Base-by-base conservation (phyloP, 2,113 vertebrate species). In the Toxostoma redivivum region DNA sequence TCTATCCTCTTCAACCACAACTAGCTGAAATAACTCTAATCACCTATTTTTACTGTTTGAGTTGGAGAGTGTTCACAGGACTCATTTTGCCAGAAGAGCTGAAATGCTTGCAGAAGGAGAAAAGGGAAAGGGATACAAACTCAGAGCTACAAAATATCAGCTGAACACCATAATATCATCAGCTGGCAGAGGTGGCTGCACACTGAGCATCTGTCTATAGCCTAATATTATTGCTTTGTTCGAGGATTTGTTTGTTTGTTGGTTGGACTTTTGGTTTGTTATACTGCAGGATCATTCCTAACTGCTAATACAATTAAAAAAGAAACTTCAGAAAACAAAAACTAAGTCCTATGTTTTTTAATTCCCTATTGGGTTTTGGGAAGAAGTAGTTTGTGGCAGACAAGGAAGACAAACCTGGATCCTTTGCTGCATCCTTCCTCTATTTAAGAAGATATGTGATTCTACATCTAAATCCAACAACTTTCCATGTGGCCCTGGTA, bases 21-120 rank as follows among this genome's bases (percentile, higher is more conserved):
- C 54, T 22, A 93, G 35, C 54, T 70, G 88, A 92, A 94, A 77
- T 60, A 92, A 42, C 74, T 92, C 81, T 73, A 86, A 95, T 90
- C 54, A 77, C 82, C 66, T 94, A 61, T 81, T 94, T 96, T 88
- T 88, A 78, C 79, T 58, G 58, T 50, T 93, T 71, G 53, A 71
- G 47, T 71, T 74, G 64, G 30, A 27, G 37, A 87, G n/a, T 4
- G 28, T 76, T 90, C 76, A 50, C 40, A 56, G 51, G 30, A 74
- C 35, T 86, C 20, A 17, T 90, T 90, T 88, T 66, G 19, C 80
- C 71, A 28, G n/a, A 54, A 62, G 58, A 90, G 64, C 50, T 74
- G 69, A 86, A 74, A 38, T 37, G 33, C 33, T 86, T 78, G 47
- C 35, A 81, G 58, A 61, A 72, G 69, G 12, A n/a, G 45, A 76